phyloP scores from a whole-genome alignment of 2,797 vertebrate genomes.

The Melanotaenia parkinsoni region DNA sequence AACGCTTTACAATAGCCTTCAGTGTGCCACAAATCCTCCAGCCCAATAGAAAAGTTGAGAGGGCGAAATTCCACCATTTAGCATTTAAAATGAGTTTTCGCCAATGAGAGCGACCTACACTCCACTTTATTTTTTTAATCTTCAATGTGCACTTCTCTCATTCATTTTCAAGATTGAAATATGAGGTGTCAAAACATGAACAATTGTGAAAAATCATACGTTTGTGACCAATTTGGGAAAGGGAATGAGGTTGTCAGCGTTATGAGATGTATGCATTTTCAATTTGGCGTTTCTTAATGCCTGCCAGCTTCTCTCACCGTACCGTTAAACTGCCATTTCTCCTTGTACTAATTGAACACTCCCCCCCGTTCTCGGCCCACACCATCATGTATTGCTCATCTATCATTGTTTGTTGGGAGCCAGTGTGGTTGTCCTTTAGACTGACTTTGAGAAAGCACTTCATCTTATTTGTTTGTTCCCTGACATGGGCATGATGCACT shows the following conservation, averaged over 20 bases:
- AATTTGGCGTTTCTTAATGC: conserved; percentile 75
- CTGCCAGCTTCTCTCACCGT: conserved; percentile 66
- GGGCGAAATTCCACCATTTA: conserved; percentile 54
- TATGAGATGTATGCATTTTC: conserved; percentile 78
- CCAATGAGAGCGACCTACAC: conserved; percentile 38
- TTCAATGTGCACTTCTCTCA: conserved; percentile 36
- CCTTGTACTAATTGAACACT: conserved; percentile 79
- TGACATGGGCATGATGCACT: conserved; percentile 80
- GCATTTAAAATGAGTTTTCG: conserved; percentile 63
- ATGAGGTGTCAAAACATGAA: conserved; percentile 79
- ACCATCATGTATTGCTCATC: conserved; percentile 77
- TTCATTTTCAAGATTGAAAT: conserved; percentile 72
- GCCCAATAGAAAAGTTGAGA: conserved; percentile 61
- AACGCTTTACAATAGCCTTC: conserved; percentile 79
- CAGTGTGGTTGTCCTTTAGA: conserved; percentile 75
- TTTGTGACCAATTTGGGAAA: conserved; percentile 78
- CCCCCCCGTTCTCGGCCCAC: conserved; percentile 54
- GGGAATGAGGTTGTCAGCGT: conserved; percentile 77
- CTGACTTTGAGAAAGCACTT: conserved; percentile 85
- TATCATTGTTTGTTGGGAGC: conserved; percentile 80
- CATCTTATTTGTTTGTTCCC: conserved; percentile 86
- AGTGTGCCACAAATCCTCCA: conserved; percentile 64
- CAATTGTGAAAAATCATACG: conserved; percentile 82
- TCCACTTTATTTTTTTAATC: conserved; percentile 6
- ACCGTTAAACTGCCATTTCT: conserved; percentile 79